Evolutionary conservation across 2,888 invertebrate species (phyloP).

Genomic region (Chirona hameri): DNA sequence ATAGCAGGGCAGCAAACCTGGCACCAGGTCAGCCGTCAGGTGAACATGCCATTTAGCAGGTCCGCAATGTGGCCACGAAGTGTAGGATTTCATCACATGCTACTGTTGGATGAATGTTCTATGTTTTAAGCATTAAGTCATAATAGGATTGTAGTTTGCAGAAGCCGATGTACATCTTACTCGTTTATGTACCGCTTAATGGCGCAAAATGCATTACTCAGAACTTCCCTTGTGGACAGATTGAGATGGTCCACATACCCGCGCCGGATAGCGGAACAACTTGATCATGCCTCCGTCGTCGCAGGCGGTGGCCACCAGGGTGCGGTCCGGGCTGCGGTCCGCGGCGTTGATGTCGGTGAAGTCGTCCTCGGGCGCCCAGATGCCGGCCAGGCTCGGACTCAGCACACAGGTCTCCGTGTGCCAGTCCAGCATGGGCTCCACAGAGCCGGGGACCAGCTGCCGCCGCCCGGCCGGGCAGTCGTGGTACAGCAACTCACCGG

Average conservation of each 20-base stretch:
- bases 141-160: too few species aligned
- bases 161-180: too few species aligned
- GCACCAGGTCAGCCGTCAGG: too few species aligned
- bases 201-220: too few species aligned
- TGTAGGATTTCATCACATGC: too few species aligned
- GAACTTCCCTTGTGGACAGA: too few species aligned
- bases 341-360: conserved; percentile 50
- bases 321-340: conserved; percentile 41
- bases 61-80: too few species aligned
- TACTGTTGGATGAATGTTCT: too few species aligned
- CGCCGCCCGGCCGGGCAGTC: conserved; percentile 50
- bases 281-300: conserved; percentile 52
- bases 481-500: conserved; percentile 48
- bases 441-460: conserved; percentile 40
- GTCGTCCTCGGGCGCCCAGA: conserved; percentile 51
- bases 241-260: conserved; percentile 42
- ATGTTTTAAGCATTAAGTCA: too few species aligned
- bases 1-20: too few species aligned
- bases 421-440: conserved; percentile 41
- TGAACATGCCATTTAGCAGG: too few species aligned
- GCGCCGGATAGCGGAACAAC: conserved; percentile 49
- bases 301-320: conserved; percentile 46
- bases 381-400: conserved; percentile 47
- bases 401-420: conserved; percentile 45
- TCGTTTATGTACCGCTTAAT: too few species aligned